Base-by-base conservation (phyloP, 1,140 invertebrate genomes). In the silkworm (Bombyx mori) region DNA sequence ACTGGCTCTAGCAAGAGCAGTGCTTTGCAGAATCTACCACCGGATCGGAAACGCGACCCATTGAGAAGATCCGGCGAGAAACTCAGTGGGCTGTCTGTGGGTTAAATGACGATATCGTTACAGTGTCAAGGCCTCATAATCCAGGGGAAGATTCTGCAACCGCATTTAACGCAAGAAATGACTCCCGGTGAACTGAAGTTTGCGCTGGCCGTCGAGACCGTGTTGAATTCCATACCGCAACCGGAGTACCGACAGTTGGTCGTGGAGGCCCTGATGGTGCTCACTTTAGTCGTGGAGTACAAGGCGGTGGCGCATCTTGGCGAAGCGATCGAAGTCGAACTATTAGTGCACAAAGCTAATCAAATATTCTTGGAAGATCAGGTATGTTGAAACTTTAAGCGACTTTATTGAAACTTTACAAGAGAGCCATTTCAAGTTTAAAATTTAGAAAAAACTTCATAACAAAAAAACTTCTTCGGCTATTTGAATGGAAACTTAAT, bases 131-230 rank as follows among this genome's bases (percentile, higher is more conserved):
- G 97, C 3, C 83, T 99, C 43, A 92, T 93, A 6, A 97, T 99
- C 26, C 96, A 97, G 82, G 96, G 94, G 2, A 93, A 95, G 82
- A 88, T 97, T n/a, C 75, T 99, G 35, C 94, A 93, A 54, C 95
- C 97, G 73, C 95, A 93, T 87, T 89, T 98, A 26, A 99, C 97
- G 0, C 95, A 97, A 89, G 97, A 99, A 92, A 99, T 99, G 98
- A 99, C 98, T 6, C 92, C 97, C 0, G 97, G 97, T 44, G 99
- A 99, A 86, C 88, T 99, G 59, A 99, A 99, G 89, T 99, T 99
- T 89, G 98, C 98, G 0, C 84, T 99, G 7, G 96, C 97, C 61
- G 97, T 99, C 1, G 99, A 99, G 86, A 96, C 96, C n/a, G 96
- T 98, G 6, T 88, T 99, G 26, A 99, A 99, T 80, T 93, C 94